Evolutionary conservation across 1,140 invertebrate genomes (phyloP).

Genomic region (Drosophila ohnishii): DNA sequence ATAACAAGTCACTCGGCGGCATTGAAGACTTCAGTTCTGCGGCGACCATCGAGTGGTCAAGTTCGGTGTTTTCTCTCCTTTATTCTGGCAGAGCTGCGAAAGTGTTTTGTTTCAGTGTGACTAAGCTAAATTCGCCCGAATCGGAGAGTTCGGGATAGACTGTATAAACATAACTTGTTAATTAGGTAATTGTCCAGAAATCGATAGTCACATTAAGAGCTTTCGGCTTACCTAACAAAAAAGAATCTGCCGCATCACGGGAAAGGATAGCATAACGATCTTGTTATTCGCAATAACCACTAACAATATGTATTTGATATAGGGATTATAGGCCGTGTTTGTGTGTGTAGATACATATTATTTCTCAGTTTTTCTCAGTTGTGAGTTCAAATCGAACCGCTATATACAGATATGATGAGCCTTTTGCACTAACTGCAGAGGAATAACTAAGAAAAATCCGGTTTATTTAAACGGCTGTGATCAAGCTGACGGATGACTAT

Average conservation of each 20-base stretch:
- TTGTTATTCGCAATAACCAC: constrained; percentile 19
- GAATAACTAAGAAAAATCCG: constrained; percentile 79
- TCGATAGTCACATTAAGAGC: constrained; percentile 7
- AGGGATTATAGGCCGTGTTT: background rate
- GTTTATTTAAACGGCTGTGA: constrained; percentile 73
- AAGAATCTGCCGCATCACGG: constrained; percentile 11
- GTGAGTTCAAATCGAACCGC: constrained; percentile 37
- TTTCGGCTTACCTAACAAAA: background rate
- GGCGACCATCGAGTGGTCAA: constrained; percentile 70
- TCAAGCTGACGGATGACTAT: constrained; percentile 59
- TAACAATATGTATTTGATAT: constrained; percentile 5
- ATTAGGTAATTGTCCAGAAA: constrained; percentile 48
- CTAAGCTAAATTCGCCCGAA: constrained; percentile 23
- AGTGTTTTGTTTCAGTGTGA: constrained; percentile 43
- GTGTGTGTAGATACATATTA: constrained; percentile 18
- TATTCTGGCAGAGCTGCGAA: constrained; percentile 11
- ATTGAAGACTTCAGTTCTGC: constrained; percentile 71
- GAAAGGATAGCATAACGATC: constrained; percentile 3
- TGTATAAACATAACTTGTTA: constrained; percentile 15
- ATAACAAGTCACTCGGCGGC: constrained; percentile 68
- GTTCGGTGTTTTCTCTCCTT: constrained; percentile 53
- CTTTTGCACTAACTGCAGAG: constrained; percentile 59
- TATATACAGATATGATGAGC: constrained; percentile 41
- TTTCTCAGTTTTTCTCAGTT: background rate
- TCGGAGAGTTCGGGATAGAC: constrained; percentile 20